Evolutionary conservation across 2,888 invertebrate species (phyloP).

Genomic region (Sarcophaga subvicina): DNA sequence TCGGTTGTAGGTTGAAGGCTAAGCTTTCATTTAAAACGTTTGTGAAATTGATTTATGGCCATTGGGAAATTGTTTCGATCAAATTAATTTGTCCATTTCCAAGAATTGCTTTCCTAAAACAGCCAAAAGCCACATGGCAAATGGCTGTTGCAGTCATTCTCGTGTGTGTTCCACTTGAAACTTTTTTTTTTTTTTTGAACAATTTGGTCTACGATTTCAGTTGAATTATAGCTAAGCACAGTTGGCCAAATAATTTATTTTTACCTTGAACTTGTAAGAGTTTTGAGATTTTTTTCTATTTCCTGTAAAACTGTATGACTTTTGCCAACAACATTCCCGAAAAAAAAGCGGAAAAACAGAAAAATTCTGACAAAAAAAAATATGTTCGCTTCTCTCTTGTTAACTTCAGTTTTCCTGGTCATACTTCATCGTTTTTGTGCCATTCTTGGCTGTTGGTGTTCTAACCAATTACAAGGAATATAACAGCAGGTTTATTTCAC

Average conservation of each 20-base stretch:
- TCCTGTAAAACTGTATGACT: conserved; percentile 4
- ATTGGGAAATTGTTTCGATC: conserved; percentile 27
- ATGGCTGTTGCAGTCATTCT: no score
- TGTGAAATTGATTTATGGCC: conserved; percentile 49
- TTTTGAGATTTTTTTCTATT: not conserved
- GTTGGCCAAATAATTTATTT: conserved; percentile 51
- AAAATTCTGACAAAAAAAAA: not conserved
- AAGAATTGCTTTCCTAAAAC: not conserved
- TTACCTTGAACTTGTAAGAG: conserved; percentile 66
- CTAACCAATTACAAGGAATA: conserved; percentile 39
- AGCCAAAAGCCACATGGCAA: conserved; percentile 27
- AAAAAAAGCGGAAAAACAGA: not conserved
- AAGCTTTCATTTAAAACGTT: conserved; percentile 31
- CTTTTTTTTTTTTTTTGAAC: no score
- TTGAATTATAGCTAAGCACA: conserved; percentile 18
- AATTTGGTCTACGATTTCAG: not conserved
- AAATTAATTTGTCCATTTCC: not conserved
- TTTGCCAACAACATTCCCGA: conserved; percentile 51
- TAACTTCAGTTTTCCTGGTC: conserved; percentile 17
- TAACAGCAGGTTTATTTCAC: conserved; percentile 59
- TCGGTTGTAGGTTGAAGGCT: not conserved
- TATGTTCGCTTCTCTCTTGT: conserved; percentile 14
- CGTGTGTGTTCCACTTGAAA: no score
- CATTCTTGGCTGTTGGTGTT: not conserved
- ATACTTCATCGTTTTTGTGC: conserved; percentile 9